Base-by-base conservation (phyloP, 2,888 invertebrate species). In the Melinaea marsaeus region DNA sequence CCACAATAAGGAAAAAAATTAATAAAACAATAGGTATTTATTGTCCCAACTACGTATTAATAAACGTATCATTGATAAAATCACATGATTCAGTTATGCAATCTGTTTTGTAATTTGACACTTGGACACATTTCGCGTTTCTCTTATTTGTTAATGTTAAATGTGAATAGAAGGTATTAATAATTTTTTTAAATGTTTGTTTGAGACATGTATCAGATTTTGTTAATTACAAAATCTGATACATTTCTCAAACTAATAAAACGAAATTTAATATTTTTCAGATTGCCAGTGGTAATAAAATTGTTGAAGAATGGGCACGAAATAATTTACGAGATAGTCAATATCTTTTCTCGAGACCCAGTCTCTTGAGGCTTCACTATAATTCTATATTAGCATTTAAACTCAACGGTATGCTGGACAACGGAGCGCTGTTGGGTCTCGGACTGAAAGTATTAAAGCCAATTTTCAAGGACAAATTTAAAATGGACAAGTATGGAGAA, bases 301-400 rank as follows among this genome's bases (percentile, higher is more conserved):
- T 95, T 0, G 93, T 95, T 5, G 95, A 95, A 78, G 82, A 90
- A 0, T 96, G 96, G 96, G 95, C 95, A 1, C 87, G 91, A 60
- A 90, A 88, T 65, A 94, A 94, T 74, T 90, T 95, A 35, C 92
- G 93, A 64, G 93, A 94, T 74, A 93, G 93, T 73, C 95, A 95
- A 76, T 96, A 95, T 79, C 92, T 96, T 68, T 95, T 95, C 80
- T 94, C 94, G 0, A 94, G 95, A 74, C 94, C 95, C 0, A 95
- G 95, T 66, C 86, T 97, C n/a, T 82, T 96, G 35, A 94, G 96
- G 75, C 89, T 96, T 1, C 94, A 96, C 78, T 95, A 95, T 62
- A 95, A 95, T 74, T 92, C 94, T 1, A 90, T 92, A 22, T 80
- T 96, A 64, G 90, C 96, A 1, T 91, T 92, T 67, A 92, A 94